These are phyloP conservation scores for Otolemur crassicaudatus DNA, from an alignment of 2,797 vertebrate species.

Conservation along the genomic window DNA sequence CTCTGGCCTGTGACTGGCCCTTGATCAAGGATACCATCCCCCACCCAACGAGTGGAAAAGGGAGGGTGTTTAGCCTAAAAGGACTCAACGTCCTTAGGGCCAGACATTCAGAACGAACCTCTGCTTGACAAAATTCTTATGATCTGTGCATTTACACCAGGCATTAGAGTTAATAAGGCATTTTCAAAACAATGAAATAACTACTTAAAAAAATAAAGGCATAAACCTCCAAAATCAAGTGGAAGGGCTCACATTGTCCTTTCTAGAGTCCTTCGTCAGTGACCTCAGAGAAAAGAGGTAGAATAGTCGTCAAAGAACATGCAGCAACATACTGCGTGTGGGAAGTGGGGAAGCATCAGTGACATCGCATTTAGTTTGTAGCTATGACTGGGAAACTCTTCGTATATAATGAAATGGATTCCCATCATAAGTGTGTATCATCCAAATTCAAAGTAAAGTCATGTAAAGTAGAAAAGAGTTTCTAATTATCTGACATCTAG, in stretches of 20 bases:
- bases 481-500: neutral
- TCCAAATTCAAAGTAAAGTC: neutral
- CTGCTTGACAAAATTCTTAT: conserved; percentile 35
- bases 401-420: neutral
- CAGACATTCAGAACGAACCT: conserved; percentile 48
- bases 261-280: neutral
- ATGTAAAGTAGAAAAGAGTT: neutral
- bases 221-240: neutral
- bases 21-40: neutral
- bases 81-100: neutral
- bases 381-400: neutral
- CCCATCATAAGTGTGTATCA: neutral
- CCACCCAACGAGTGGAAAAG: neutral
- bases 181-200: conserved; percentile 10
- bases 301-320: neutral
- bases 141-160: conserved; percentile 62
- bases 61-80: neutral
- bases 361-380: neutral
- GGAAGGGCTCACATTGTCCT: neutral
- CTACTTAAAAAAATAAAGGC: neutral
- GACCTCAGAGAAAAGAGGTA: neutral
- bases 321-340: neutral
- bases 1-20: neutral
- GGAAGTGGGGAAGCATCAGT: neutral
- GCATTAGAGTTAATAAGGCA: conserved; percentile 30